Percentiles rank a stretch among this genome's conserved stretches.
phyloP scores from a whole-genome alignment of 2,113 vertebrate species.

The Platichthys flesus region DNA sequence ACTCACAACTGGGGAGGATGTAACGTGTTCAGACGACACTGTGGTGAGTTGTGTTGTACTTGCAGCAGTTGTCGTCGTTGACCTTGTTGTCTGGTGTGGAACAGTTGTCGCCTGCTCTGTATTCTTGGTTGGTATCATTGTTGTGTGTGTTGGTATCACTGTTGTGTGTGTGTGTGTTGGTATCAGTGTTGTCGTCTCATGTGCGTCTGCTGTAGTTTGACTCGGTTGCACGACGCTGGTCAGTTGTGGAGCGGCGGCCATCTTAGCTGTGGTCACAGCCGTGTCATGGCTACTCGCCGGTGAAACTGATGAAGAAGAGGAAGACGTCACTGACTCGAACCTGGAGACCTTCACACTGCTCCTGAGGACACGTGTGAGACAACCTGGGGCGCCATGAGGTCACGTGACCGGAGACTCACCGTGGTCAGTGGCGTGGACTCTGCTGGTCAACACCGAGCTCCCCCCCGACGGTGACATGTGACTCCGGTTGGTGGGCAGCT shows the following conservation, averaged over 20 bases:
- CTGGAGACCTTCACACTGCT: not conserved
- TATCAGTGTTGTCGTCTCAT: not conserved
- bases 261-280: not conserved
- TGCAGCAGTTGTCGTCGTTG: not conserved
- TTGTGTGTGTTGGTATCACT: not conserved
- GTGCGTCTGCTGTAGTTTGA: not conserved
- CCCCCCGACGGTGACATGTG: slow-evolving; percentile 53
- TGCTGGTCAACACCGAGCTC: slow-evolving; percentile 50
- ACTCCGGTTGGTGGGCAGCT: slow-evolving; percentile 49
- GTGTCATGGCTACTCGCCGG: slow-evolving; percentile 5
- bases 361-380: not conserved
- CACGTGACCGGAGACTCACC: slow-evolving; percentile 50
- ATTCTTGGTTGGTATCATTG: not conserved
- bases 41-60: not conserved
- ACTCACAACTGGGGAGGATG: not conserved
- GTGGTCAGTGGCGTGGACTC: slow-evolving; percentile 47
- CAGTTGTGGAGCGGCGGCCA: not conserved
- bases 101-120: not conserved
- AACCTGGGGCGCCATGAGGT: too few relatives aligned
- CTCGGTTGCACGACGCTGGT: not conserved
- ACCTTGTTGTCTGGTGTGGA: not conserved
- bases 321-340: not conserved
- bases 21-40: not conserved
- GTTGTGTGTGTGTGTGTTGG: not conserved
- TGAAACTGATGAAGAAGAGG: slow-evolving; percentile 29